Evolutionary conservation across 2,113 vertebrate species (phyloP).

Genomic region (Herpailurus yagouaroundi): DNA sequence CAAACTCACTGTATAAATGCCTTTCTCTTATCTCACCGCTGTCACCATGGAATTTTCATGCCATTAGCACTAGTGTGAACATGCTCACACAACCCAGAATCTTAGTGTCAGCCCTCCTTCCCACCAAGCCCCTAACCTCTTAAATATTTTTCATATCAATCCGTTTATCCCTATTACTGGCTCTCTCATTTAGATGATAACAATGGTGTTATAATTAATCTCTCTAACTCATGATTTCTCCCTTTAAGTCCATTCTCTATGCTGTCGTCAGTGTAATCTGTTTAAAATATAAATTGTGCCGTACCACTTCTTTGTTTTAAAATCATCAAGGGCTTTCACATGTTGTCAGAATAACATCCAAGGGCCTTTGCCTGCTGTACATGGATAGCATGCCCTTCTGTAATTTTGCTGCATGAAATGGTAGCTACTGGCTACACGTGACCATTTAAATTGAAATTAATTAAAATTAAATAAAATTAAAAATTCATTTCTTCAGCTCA

Average conservation of each 20-base stretch:
- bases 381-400: neutral
- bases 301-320: neutral
- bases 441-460: neutral
- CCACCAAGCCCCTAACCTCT: neutral
- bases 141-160: neutral
- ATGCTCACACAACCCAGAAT: neutral
- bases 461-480: neutral
- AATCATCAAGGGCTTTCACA: neutral
- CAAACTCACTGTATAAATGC: neutral
- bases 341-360: neutral
- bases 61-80: neutral
- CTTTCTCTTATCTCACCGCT: neutral
- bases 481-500: neutral
- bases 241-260: neutral
- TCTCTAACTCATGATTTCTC: neutral
- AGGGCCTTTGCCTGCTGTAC: neutral
- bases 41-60: neutral
- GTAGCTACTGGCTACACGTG: neutral
- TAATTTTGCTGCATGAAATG: neutral
- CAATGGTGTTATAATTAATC: neutral
- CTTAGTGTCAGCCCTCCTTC: neutral
- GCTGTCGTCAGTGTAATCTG: neutral
- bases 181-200: neutral
- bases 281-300: neutral
- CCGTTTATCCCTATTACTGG: neutral